These are phyloP conservation scores for Cheilosia vulpina DNA, from an alignment of 2,888 invertebrate species.

Conservation along the genomic window DNA sequence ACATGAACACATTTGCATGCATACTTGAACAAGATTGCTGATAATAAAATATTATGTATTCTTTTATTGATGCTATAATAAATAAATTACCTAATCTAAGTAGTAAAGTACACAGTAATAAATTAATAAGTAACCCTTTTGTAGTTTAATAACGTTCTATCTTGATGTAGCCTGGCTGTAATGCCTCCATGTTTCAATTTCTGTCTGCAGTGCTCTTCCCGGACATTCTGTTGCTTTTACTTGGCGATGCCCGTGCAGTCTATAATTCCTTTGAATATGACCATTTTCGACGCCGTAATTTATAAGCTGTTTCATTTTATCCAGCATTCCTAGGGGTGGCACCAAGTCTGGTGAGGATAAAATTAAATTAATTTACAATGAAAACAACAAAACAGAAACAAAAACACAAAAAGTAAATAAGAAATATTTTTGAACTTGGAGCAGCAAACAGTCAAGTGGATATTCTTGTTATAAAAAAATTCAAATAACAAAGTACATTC, in stretches of 20 bases:
- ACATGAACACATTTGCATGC: too few species aligned
- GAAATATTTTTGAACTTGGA: constrained; percentile 53
- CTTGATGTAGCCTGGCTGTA: constrained; percentile 75
- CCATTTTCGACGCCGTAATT: constrained; percentile 85
- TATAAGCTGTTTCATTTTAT: constrained; percentile 85
- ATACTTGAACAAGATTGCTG: too few species aligned
- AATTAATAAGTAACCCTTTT: too few species aligned
- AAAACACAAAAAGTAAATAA: constrained; percentile 41
- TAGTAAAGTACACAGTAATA: too few species aligned
- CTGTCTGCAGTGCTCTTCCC: constrained; percentile 85
- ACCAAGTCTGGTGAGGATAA: constrained; percentile 78
- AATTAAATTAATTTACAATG: constrained; percentile 55
- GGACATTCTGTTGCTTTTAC: constrained; percentile 86
- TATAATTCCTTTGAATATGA: constrained; percentile 84
- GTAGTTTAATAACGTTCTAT: constrained; percentile 15
- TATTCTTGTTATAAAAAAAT: constrained; percentile 79
- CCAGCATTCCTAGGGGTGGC: constrained; percentile 85
- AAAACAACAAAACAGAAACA: constrained; percentile 40
- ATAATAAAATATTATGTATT: too few species aligned
- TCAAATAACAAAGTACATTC: constrained; percentile 86
- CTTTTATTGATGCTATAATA: too few species aligned
- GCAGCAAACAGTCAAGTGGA: constrained; percentile 82
- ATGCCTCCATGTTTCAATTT: constrained; percentile 86
- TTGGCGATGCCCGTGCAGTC: constrained; percentile 86
- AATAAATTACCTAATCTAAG: too few species aligned